Percentiles rank a stretch among this genome's conserved stretches.
These are phyloP conservation scores for Pristis pectinata DNA, from an alignment of 2,797 vertebrate genomes.

Conservation along the genomic window DNA sequence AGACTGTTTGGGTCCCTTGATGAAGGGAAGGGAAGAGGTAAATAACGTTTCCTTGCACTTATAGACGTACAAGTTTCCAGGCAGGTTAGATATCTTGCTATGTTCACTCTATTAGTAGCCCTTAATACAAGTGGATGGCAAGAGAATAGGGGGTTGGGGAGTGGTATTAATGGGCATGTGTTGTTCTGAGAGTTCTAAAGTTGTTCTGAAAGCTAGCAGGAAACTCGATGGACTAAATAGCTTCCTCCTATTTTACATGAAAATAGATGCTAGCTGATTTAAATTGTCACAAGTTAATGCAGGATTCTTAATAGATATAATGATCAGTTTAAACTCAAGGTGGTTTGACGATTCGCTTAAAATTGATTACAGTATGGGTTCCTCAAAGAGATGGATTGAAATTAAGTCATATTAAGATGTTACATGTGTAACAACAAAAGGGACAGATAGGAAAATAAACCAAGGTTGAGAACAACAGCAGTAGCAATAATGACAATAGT, in stretches of 20 bases:
- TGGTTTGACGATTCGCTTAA: constrained; percentile 32
- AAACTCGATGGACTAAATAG: no score
- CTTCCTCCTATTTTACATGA: no score
- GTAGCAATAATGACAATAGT: neutral
- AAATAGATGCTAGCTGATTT: neutral
- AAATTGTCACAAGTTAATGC: constrained; percentile 5
- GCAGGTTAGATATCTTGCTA: neutral
- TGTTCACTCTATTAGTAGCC: neutral
- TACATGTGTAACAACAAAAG: neutral
- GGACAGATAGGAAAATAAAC: neutral
- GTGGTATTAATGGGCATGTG: no score
- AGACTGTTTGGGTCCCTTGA: no score
- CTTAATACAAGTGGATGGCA: no score
- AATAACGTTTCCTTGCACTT: neutral
- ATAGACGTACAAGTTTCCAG: neutral
- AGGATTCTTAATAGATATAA: constrained; percentile 25
- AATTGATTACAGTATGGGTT: constrained; percentile 29
- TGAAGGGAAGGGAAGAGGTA: no score
- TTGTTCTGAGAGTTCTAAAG: no score
- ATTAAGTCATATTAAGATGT: constrained; percentile 17
- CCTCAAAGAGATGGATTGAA: constrained; percentile 27
- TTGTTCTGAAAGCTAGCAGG: no score
- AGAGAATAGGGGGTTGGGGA: no score
- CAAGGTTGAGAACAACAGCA: neutral
- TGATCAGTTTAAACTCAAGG: constrained; percentile 24